Conservation (phyloP, 2,113 vertebrate genomes). For the Sinocyclocheilus anophthalmus region DNA sequence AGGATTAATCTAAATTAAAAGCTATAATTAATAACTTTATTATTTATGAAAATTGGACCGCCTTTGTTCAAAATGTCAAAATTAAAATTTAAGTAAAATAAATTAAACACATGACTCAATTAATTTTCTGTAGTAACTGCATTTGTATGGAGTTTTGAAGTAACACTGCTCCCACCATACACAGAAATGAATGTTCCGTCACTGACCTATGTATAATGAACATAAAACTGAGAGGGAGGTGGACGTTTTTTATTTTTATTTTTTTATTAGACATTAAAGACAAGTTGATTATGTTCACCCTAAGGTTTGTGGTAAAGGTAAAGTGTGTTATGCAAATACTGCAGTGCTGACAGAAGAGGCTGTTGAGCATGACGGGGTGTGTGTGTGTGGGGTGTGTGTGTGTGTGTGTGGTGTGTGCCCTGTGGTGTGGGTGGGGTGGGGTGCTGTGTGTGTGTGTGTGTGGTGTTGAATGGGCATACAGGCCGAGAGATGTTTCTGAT, state of each 20-base stretch:
- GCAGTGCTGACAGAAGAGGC: not conserved
- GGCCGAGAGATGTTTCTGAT: constrained; percentile 43
- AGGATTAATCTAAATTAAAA: no score
- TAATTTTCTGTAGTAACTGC: no score
- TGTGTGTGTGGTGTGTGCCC: no score
- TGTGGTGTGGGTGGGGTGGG: not conserved
- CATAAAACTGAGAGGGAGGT: not conserved
- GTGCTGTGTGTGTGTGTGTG: constrained; percentile 11
- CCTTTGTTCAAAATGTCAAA: no score
- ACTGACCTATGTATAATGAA: not conserved
- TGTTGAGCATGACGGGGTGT: not conserved
- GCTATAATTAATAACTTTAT: no score
- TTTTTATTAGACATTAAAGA: not conserved
- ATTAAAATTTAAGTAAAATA: no score
- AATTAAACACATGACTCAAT: no score
- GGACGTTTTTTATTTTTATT: no score
- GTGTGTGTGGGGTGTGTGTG: not conserved
- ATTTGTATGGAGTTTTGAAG: no score
- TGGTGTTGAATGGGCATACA: constrained; percentile 16
- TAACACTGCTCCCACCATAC: not conserved
- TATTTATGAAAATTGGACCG: no score
- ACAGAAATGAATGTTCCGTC: not conserved
- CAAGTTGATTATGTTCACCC: not conserved
- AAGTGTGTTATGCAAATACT: constrained; percentile 31
- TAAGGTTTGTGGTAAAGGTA: constrained; percentile 18